Conservation (phyloP, 2,797 vertebrate species). For the Apogon talboti region DNA sequence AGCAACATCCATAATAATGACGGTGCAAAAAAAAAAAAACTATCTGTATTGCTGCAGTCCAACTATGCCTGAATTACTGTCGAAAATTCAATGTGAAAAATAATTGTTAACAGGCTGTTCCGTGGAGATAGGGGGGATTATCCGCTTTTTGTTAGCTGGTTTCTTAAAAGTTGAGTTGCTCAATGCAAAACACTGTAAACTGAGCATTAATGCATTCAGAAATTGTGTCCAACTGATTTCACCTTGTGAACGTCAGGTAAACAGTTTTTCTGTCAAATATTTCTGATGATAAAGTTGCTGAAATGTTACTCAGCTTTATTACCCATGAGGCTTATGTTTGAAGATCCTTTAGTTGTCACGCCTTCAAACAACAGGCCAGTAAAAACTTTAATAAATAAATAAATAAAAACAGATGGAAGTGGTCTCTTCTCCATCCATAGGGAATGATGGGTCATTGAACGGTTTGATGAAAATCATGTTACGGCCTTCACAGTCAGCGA, state of each 20-base stretch:
- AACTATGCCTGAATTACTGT: slow-evolving; percentile 45
- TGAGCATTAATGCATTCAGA: slow-evolving; percentile 21
- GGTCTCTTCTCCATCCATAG: no score
- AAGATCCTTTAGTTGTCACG: no score
- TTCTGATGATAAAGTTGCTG: no score
- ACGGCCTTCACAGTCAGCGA: no score
- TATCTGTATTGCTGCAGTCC: slow-evolving; percentile 25
- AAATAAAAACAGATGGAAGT: no score
- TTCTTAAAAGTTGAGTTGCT: slow-evolving; percentile 42
- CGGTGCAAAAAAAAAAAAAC: slow-evolving; percentile 30
- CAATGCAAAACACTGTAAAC: slow-evolving; percentile 30
- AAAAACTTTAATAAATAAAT: no score
- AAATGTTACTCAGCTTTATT: no score
- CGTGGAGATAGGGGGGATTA: slow-evolving; percentile 73
- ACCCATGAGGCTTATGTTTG: no score
- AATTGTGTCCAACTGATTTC: slow-evolving; percentile 7
- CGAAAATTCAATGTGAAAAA: slow-evolving; percentile 51
- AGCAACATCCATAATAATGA: slow-evolving; percentile 47
- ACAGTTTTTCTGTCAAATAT: neutral
- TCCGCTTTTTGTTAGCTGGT: slow-evolving; percentile 31
- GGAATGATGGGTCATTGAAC: no score
- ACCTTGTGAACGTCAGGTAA: slow-evolving; percentile 15
- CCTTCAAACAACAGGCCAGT: no score
- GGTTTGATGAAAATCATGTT: no score
- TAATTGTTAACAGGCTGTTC: slow-evolving; percentile 61